Conservation (phyloP, 2,797 vertebrate genomes). For the Buceros bicornis region DNA sequence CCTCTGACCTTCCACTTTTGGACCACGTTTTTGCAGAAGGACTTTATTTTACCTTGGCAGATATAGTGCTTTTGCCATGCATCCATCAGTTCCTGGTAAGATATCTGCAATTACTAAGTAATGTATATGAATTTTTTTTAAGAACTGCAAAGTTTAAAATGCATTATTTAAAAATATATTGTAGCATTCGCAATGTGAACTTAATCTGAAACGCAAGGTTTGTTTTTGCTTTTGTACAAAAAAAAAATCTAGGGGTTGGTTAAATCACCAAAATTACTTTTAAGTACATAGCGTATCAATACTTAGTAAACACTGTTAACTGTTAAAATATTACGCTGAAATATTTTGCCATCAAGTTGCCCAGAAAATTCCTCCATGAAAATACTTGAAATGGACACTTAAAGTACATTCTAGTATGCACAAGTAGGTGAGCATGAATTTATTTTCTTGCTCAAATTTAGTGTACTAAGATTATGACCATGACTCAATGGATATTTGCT, state of each 20-base stretch:
- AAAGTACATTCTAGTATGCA: neutral
- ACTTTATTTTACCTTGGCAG: conserved; percentile 95
- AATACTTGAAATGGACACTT: neutral
- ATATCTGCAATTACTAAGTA: neutral
- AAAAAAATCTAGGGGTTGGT: neutral
- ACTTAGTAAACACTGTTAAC: neutral
- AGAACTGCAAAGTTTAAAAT: neutral
- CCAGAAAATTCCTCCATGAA: neutral
- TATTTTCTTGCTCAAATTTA: neutral
- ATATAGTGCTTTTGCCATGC: conserved; percentile 94
- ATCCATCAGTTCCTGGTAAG: conserved; percentile 94
- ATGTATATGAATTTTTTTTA: neutral
- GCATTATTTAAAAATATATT: neutral
- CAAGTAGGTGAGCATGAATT: neutral
- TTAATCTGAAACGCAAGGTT: neutral
- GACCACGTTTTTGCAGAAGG: conserved; percentile 96
- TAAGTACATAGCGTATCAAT: neutral
- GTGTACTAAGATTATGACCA: neutral
- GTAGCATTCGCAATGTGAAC: neutral
- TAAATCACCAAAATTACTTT: neutral
- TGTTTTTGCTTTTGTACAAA: neutral
- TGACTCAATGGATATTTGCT: neutral
- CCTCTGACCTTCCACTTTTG: conserved; percentile 87
- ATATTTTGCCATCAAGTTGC: neutral
- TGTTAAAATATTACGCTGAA: neutral